Evolutionary conservation across 1,140 invertebrate species (phyloP).

Genomic region (Maconellicoccus hirsutus): DNA sequence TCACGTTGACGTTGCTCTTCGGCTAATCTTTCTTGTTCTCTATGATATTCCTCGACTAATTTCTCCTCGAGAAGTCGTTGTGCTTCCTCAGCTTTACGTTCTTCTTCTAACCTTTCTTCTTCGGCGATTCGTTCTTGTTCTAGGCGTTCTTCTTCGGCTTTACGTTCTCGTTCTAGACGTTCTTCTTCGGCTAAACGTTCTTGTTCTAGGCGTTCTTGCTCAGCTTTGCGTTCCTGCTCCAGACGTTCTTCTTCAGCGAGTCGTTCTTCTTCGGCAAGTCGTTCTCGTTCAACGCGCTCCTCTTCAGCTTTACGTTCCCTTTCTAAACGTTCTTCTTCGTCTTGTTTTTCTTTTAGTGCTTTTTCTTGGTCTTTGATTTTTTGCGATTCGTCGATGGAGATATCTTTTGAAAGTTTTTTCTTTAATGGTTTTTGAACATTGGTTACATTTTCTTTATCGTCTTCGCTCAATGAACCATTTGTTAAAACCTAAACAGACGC

Average conservation of each 20-base stretch:
- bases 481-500: not conserved
- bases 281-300: not conserved
- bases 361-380: not conserved
- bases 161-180: not conserved
- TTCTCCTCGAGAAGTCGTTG: slow-evolving; percentile 10
- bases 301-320: not conserved
- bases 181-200: slow-evolving; percentile 10
- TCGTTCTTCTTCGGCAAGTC: not conserved
- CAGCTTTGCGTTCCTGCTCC: not conserved
- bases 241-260: not conserved
- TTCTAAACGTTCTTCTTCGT: not conserved
- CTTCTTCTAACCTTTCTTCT: not conserved
- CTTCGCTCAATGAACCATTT: not conserved
- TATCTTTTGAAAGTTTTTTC: not conserved
- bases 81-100: not conserved
- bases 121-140: not conserved
- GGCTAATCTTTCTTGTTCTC: not conserved
- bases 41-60: not conserved
- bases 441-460: slow-evolving; percentile 1
- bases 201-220: not conserved
- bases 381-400: not conserved
- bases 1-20: not conserved
- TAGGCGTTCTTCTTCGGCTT: not conserved
- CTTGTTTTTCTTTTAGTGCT: not conserved
- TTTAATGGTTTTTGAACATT: not conserved